phyloP scores from a whole-genome alignment of 23 tunicate genomes.

The Clavelina lepadiformis region DNA sequence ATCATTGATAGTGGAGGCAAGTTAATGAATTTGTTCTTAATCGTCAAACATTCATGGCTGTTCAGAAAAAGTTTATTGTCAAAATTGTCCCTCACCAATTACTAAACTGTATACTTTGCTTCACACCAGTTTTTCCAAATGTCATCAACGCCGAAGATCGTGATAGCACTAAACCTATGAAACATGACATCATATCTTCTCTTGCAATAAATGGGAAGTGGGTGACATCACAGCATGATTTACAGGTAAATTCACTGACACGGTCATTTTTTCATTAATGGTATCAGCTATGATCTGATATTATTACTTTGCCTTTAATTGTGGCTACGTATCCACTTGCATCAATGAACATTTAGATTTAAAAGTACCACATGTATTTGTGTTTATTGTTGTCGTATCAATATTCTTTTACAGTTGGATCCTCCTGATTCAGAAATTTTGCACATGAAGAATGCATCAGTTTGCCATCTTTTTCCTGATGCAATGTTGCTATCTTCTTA shows the following conservation, averaged over 20 bases:
- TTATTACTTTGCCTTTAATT: not conserved
- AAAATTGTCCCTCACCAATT: too few species aligned
- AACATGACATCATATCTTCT: constrained; percentile 79
- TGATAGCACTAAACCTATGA: constrained; percentile 77
- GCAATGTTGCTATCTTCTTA: constrained; percentile 46
- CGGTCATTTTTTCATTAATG: too few species aligned
- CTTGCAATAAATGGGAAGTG: constrained; percentile 72
- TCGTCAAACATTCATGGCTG: too few species aligned
- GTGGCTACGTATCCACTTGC: not conserved
- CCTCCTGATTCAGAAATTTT: constrained; percentile 86
- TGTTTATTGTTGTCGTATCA: not conserved
- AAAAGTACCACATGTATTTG: not conserved
- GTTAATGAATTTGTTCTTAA: too few species aligned
- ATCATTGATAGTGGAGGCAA: constrained; percentile 78
- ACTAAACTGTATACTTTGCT: too few species aligned
- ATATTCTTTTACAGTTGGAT: constrained; percentile 37
- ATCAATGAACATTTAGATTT: not conserved
- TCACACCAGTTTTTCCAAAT: constrained; percentile 50
- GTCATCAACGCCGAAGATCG: constrained; percentile 24
- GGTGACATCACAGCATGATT: constrained; percentile 75
- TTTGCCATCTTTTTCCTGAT: constrained; percentile 72
- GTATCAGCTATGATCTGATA: too few species aligned
- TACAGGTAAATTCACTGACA: constrained; percentile 42
- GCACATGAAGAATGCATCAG: constrained; percentile 57
- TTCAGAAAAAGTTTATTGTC: too few species aligned